phyloP scores from a whole-genome alignment of 2,888 invertebrate species.

The Oscheius onirici region DNA sequence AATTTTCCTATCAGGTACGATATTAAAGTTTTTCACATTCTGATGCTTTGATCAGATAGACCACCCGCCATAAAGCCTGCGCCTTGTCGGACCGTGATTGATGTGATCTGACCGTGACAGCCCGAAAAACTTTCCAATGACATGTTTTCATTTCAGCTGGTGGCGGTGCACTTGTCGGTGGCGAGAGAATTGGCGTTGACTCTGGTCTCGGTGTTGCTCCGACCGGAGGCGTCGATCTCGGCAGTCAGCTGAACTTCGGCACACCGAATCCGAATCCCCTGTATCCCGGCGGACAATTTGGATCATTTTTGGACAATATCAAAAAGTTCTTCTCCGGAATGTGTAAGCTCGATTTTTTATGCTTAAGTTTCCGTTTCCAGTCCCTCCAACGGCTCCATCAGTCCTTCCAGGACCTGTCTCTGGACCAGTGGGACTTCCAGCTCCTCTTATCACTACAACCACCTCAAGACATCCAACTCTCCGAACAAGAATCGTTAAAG shows the following conservation, averaged over 20 bases:
- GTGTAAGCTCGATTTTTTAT: slow-evolving; percentile 16
- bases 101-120: no score
- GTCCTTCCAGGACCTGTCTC: no score
- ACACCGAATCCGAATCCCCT: slow-evolving; percentile 39
- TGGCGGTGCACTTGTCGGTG: slow-evolving; percentile 54
- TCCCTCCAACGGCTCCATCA: slow-evolving; percentile 19
- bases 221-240: slow-evolving; percentile 41
- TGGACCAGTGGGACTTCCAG: slow-evolving; percentile 5
- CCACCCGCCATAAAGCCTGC: no score
- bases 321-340: slow-evolving; percentile 47
- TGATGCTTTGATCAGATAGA: no score
- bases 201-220: slow-evolving; percentile 41
- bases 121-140: no score
- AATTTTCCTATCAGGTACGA: no score
- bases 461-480: slow-evolving; percentile 26
- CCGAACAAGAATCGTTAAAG: slow-evolving; percentile 11
- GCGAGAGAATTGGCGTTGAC: slow-evolving; percentile 55
- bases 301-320: slow-evolving; percentile 49
- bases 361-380: neutral
- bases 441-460: neutral
- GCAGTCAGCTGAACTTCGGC: slow-evolving; percentile 40
- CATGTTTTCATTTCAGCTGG: slow-evolving; percentile 8
- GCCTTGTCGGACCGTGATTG: no score
- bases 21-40: no score
- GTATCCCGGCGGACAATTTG: slow-evolving; percentile 52